Conservation (phyloP, 2,113 vertebrate genomes). For the Butorides virescens region DNA sequence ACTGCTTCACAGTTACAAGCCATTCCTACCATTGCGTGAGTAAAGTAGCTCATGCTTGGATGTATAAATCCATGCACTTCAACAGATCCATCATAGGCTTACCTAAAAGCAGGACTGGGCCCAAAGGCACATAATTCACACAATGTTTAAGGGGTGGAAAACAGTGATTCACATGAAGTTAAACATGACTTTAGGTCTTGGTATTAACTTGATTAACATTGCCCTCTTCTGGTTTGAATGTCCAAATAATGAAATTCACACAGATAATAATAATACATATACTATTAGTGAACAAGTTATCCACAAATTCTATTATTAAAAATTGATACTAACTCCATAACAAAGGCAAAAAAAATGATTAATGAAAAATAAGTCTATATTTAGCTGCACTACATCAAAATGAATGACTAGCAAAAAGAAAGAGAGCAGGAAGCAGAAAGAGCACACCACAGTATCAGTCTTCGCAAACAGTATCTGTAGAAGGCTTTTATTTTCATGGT, state of each 20-base stretch:
- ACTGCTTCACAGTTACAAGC: neutral
- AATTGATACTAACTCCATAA: neutral
- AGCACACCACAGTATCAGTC: neutral
- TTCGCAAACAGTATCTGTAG: neutral
- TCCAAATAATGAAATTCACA: neutral
- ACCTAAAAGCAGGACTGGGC: neutral
- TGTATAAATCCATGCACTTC: neutral
- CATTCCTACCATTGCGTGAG: neutral
- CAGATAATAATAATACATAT: neutral
- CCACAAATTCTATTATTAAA: neutral
- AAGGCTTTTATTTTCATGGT: neutral
- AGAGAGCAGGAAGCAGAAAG: neutral
- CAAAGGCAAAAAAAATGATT: neutral
- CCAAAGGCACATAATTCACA: neutral
- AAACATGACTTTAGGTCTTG: neutral
- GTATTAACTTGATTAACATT: slow-evolving; percentile 7
- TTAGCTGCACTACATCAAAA: neutral
- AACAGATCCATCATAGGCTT: neutral
- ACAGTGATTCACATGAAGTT: neutral
- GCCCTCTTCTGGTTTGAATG: slow-evolving; percentile 25
- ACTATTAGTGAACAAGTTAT: neutral
- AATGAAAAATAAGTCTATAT: neutral
- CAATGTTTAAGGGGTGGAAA: neutral
- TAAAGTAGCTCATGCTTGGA: neutral
- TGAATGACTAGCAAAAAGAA: neutral